phyloP scores from a whole-genome alignment of 2,888 invertebrate genomes.

The Ypsolopha scabrella region DNA sequence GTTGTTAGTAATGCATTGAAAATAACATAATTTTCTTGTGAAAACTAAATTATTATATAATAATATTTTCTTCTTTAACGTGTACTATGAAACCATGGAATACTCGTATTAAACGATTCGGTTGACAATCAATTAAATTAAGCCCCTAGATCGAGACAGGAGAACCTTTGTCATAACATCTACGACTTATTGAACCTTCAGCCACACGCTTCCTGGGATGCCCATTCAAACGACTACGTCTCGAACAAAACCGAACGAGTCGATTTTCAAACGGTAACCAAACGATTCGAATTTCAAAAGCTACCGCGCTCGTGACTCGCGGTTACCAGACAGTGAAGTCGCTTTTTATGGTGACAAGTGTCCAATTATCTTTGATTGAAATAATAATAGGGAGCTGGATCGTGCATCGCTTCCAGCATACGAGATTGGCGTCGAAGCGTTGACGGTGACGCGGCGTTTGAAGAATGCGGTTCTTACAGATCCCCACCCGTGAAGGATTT shows the following conservation, averaged over 20 bases:
- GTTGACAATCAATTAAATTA: conserved; percentile 37
- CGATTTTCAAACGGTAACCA: conserved; percentile 31
- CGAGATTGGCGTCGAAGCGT: conserved; percentile 29
- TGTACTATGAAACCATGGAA: neutral
- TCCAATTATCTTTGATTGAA: conserved; percentile 63
- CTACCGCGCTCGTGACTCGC: conserved; percentile 33
- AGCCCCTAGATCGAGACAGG: conserved; percentile 20
- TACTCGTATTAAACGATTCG: conserved; percentile 5
- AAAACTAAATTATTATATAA: too few species aligned
- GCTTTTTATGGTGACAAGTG: conserved; percentile 54
- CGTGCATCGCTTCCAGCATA: conserved; percentile 39
- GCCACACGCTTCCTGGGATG: conserved; percentile 16
- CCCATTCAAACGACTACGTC: conserved; percentile 2
- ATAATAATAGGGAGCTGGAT: conserved; percentile 48
- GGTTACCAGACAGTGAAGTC: conserved; percentile 28
- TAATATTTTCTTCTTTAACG: too few species aligned
- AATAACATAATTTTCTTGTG: too few species aligned
- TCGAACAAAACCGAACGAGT: conserved; percentile 22
- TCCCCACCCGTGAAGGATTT: conserved; percentile 52
- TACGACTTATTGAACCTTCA: conserved; percentile 31
- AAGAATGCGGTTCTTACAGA: conserved; percentile 33
- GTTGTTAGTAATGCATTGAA: too few species aligned
- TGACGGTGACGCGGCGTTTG: conserved; percentile 17
- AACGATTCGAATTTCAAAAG: conserved; percentile 32
- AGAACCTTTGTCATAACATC: conserved; percentile 14